Conservation (phyloP, 2,888 invertebrate species). For the Sericinus montela region DNA sequence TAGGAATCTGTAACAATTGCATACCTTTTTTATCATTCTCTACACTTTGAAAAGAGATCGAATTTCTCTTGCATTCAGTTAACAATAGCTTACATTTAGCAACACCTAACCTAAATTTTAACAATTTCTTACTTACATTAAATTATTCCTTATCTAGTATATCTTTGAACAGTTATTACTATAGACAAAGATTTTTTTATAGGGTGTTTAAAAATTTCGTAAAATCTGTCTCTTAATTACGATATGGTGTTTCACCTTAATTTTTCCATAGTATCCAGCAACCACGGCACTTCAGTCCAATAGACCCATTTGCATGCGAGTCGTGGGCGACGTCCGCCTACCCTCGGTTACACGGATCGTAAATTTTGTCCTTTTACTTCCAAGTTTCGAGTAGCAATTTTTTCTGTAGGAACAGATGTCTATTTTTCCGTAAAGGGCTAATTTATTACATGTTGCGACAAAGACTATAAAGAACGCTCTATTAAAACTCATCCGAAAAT, state of each 20-base stretch:
- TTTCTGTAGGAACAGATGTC: slow-evolving; percentile 65
- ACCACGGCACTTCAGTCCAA: slow-evolving; percentile 55
- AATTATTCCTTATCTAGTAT: no score
- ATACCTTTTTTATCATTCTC: no score
- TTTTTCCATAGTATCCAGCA: slow-evolving; percentile 50
- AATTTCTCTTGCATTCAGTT: no score
- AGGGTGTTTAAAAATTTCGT: no score
- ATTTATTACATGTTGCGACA: slow-evolving; percentile 69
- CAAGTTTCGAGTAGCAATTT: slow-evolving; percentile 29
- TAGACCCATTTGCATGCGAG: slow-evolving; percentile 74
- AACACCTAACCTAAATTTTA: no score
- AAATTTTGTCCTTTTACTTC: slow-evolving; percentile 76
- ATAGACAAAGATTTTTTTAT: no score
- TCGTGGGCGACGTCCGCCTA: slow-evolving; percentile 68
- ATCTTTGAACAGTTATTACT: no score
- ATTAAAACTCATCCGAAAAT: no score
- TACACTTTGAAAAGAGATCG: no score
- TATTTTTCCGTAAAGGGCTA: slow-evolving; percentile 69
- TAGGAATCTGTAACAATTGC: no score
- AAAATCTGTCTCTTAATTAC: slow-evolving; percentile 12
- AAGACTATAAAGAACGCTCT: slow-evolving; percentile 34
- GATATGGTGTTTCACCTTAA: slow-evolving; percentile 57
- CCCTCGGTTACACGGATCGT: slow-evolving; percentile 72
- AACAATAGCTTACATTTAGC: no score
- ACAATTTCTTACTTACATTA: no score